These are phyloP conservation scores for Trilocha varians DNA, from an alignment of 2,888 invertebrate genomes.

Conservation along the genomic window DNA sequence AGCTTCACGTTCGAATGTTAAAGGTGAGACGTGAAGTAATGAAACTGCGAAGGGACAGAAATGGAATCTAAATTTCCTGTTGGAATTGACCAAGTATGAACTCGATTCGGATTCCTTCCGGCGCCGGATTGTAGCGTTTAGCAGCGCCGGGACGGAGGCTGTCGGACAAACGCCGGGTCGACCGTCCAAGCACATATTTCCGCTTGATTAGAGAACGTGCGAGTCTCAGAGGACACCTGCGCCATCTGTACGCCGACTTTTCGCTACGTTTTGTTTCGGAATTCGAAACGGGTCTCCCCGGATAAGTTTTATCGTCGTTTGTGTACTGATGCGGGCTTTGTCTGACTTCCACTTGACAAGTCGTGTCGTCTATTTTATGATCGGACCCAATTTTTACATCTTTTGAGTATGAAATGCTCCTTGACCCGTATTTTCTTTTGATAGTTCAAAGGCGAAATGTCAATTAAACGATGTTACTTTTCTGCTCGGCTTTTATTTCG, in stretches of 20 bases:
- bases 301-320: constrained; percentile 51
- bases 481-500: background rate
- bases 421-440: background rate
- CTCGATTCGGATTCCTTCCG: constrained; percentile 38
- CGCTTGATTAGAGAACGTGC: constrained; percentile 64
- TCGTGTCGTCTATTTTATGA: constrained; percentile 9
- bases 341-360: constrained; percentile 39
- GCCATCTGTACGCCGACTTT: constrained; percentile 50
- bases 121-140: constrained; percentile 29
- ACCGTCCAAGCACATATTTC: constrained; percentile 59
- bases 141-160: constrained; percentile 29
- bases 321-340: constrained; percentile 47
- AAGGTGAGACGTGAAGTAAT: constrained; percentile 9
- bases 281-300: constrained; percentile 35
- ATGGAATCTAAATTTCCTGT: constrained; percentile 38
- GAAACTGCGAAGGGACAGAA: constrained; percentile 18
- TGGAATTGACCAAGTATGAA: constrained; percentile 36
- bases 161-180: constrained; percentile 31
- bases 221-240: constrained; percentile 56
- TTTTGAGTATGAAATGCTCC: background rate
- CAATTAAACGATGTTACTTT: background rate
- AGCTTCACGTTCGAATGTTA: constrained; percentile 6
- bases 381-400: background rate
- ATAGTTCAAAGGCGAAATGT: background rate
- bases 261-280: constrained; percentile 55